Conservation (phyloP, 1,140 invertebrate genomes). For the Macrocentrus cingulum region DNA sequence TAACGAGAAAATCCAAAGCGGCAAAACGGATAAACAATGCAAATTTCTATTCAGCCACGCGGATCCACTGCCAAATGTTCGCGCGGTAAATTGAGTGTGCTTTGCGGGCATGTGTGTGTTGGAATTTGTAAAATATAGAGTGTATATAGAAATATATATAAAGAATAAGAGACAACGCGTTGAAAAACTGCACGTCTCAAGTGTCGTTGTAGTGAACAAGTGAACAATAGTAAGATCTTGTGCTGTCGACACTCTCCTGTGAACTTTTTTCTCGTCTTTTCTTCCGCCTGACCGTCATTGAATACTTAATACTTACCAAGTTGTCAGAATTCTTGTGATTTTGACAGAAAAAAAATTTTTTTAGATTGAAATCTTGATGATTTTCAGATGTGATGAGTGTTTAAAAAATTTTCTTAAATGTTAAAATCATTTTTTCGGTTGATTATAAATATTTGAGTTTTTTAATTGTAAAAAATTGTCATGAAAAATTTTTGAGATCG, state of each 20-base stretch:
- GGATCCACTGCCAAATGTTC: too few species aligned
- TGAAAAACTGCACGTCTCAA: conserved; percentile 29
- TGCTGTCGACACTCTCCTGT: conserved; percentile 3
- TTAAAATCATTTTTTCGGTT: too few species aligned
- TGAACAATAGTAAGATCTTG: conserved; percentile 10
- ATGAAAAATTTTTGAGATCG: too few species aligned
- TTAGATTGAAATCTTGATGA: too few species aligned
- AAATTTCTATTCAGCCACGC: background rate
- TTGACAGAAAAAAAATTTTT: too few species aligned
- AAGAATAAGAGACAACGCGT: conserved; percentile 14
- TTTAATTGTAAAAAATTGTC: too few species aligned
- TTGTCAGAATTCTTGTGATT: too few species aligned
- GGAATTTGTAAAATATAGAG: background rate
- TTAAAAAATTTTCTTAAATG: too few species aligned
- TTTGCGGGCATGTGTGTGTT: background rate
- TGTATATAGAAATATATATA: background rate
- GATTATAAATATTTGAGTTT: too few species aligned
- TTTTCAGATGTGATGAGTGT: too few species aligned
- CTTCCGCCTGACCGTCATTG: background rate
- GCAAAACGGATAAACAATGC: conserved; percentile 9
- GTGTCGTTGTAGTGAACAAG: too few species aligned
- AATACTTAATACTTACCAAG: too few species aligned
- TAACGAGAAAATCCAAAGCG: background rate
- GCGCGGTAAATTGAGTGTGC: background rate
- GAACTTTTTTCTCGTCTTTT: conserved; percentile 4